Evolutionary conservation across 2,113 vertebrate genomes (phyloP).

Genomic region (Prolemur simus): DNA sequence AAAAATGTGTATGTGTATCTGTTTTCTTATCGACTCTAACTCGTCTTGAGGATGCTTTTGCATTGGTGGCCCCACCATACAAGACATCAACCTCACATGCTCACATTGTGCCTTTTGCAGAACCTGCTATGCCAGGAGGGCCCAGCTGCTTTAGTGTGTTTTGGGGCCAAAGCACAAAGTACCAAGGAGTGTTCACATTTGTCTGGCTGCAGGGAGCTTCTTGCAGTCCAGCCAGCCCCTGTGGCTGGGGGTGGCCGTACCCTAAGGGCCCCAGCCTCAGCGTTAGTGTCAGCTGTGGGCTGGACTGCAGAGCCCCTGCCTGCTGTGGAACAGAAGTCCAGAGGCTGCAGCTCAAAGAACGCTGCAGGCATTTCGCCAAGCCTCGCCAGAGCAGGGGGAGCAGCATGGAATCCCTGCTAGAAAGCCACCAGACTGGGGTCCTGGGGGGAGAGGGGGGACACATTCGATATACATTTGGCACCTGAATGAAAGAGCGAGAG

Average conservation of each 20-base stretch:
- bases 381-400: accelerated
- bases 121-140: background rate
- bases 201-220: background rate
- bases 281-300: background rate
- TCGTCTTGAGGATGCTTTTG: background rate
- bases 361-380: background rate
- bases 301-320: background rate
- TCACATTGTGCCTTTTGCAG: background rate
- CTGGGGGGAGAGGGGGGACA: too few relatives aligned
- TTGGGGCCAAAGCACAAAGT: background rate
- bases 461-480: background rate
- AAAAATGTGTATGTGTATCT: background rate
- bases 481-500: background rate
- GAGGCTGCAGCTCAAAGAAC: background rate
- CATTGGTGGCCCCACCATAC: background rate
- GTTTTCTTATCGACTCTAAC: background rate
- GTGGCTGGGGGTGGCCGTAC: background rate
- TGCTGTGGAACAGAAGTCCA: background rate
- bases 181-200: background rate
- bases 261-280: too few relatives aligned
- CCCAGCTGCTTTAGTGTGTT: background rate
- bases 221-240: background rate
- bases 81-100: background rate
- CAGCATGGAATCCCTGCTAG: background rate
- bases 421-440: background rate